Evolutionary conservation across 2,797 vertebrate genomes (phyloP).

Genomic region (Lagodon rhomboides): DNA sequence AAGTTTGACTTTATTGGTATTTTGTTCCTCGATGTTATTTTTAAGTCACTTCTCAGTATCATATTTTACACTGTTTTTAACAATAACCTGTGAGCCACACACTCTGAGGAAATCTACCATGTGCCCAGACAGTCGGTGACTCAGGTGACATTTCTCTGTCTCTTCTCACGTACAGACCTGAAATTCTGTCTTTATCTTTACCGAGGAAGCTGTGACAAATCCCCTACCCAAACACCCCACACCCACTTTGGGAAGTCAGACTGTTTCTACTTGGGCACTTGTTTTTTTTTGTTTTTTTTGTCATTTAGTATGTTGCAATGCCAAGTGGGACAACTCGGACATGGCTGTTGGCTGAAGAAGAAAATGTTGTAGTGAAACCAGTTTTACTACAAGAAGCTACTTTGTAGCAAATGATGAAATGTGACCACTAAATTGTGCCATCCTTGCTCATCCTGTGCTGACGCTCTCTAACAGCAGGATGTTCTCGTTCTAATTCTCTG

Average conservation of each 20-base stretch:
- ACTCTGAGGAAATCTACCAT: fast-evolving
- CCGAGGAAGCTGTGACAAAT: neutral
- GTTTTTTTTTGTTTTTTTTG: neutral
- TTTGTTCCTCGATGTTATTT: no score
- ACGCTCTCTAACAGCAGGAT: neutral
- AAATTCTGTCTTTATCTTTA: neutral
- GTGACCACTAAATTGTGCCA: neutral
- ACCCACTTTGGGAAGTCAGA: neutral
- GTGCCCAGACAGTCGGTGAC: no score
- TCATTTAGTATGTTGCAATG: neutral
- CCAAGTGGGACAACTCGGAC: neutral
- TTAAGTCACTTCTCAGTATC: no score
- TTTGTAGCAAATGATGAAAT: neutral
- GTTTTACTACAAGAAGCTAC: neutral
- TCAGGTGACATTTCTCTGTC: neutral
- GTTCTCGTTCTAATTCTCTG: neutral
- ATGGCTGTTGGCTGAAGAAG: no score
- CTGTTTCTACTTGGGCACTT: neutral
- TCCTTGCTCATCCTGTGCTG: neutral
- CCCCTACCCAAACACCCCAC: neutral
- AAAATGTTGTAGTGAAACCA: neutral
- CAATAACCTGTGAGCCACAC: no score
- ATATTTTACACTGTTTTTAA: no score
- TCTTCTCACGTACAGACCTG: neutral
- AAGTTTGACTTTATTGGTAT: no score